Evolutionary conservation across 2,888 invertebrate genomes (phyloP), one percentile per base, ranked within the genome.

Genomic region (Erynnis tages): DNA sequence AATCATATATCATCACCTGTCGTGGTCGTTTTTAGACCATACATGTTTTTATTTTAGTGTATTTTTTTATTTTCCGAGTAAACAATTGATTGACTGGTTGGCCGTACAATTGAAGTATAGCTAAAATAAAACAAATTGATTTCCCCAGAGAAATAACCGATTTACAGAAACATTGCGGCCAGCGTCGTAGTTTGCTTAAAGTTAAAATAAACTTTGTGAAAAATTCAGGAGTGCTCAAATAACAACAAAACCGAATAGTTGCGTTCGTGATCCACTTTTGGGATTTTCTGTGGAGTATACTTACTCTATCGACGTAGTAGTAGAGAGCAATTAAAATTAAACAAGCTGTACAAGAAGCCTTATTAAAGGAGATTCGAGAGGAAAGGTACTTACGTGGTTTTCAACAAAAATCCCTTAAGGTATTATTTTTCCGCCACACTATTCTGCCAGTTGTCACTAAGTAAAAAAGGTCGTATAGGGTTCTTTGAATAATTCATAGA

Each of bases 401-500:
- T n/a, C n/a, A n/a, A n/a, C n/a, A n/a, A n/a, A n/a, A n/a, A n/a
- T n/a, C n/a, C 27, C 10, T 6, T 6, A 17, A n/a, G n/a, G n/a
- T 45, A 53, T 46, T 55, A 57, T 60, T 56, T 53, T 57, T 46
- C 27, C 5, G 45, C 25, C 27, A 47, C 61, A 62, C 67, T 65
- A 62, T 68, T 69, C 68, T 58, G 54, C 53, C 57, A 56, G 56
- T 58, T 55, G 55, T 63, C 62, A 66, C 65, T 59, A 64, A 65
- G 66, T 68, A 73, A 72, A 75, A 73, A 73, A 76, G 72, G 71
- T 73, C 71, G 67, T 71, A 69, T 65, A 61, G 65, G 63, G 60
- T 62, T 58, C 46, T 57, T 62, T 82, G 79, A 81, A 82, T 82
- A 66, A 82, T 82, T 75, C 73, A 82, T 78, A 67, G 21, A 61